Percentiles rank a stretch among this genome's conserved stretches.
These are phyloP conservation scores for Sakesphorus luctuosus DNA, from an alignment of 2,113 vertebrate species.

Conservation along the genomic window DNA sequence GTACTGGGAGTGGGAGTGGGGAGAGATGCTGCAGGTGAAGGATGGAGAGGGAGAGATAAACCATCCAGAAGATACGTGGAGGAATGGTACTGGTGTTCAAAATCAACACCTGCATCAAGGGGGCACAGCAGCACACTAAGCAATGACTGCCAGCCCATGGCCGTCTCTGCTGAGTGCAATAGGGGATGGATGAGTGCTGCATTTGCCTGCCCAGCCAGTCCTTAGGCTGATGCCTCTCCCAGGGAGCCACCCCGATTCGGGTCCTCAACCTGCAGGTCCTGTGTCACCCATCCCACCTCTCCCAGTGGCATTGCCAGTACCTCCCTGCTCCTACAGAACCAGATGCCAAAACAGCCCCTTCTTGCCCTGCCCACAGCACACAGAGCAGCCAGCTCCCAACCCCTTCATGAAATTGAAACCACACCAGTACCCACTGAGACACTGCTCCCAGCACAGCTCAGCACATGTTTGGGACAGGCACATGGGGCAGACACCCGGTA, in stretches of 20 bases:
- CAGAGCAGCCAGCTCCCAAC: background rate
- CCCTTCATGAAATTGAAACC: background rate
- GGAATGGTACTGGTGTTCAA: background rate
- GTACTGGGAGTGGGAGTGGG: accelerated
- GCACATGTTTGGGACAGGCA: accelerated
- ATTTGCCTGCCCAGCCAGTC: accelerated
- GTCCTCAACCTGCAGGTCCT: background rate
- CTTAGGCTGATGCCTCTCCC: background rate
- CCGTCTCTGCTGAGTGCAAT: accelerated
- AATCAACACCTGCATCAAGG: background rate
- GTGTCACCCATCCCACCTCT: background rate
- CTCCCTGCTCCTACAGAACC: background rate
- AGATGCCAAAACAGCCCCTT: background rate
- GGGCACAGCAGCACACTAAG: background rate
- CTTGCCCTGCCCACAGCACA: background rate
- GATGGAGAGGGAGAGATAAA: background rate
- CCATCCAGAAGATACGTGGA: background rate
- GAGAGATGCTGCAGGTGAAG: background rate
- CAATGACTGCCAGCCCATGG: background rate
- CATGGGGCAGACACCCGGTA: accelerated
- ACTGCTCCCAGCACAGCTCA: accelerated
- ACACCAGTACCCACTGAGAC: background rate
- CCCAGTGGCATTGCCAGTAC: background rate
- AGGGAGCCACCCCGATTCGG: background rate
- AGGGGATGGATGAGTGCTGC: background rate